A percentile compares a stretch with the other conserved stretches of the same genome.
Conservation (phyloP, 1,140 invertebrate genomes). For the Leptopilina clavipes region DNA sequence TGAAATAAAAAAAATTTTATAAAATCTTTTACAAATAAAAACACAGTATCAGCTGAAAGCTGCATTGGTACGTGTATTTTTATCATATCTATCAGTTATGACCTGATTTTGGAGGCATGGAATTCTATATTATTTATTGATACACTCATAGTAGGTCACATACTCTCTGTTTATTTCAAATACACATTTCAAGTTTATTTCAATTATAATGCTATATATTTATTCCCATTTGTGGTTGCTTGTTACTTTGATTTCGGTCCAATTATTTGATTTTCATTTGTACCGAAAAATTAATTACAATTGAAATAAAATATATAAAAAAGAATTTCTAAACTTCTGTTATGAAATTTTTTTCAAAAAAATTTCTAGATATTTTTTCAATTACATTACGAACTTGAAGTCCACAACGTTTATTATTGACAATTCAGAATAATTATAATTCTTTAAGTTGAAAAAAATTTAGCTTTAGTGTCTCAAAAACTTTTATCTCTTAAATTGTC, state of each 20-base stretch:
- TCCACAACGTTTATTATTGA: too few species aligned
- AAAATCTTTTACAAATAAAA: neutral
- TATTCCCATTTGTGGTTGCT: neutral
- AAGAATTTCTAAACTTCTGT: neutral
- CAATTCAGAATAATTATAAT: too few species aligned
- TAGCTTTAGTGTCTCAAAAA: too few species aligned
- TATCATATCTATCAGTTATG: conserved; percentile 13
- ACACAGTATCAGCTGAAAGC: neutral
- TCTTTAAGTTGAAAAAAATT: too few species aligned
- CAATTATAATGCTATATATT: neutral
- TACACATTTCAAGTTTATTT: neutral
- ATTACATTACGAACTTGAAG: too few species aligned
- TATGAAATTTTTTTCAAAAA: neutral
- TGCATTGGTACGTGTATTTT: neutral
- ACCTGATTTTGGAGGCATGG: neutral
- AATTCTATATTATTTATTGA: conserved; percentile 11
- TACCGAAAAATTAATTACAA: too few species aligned
- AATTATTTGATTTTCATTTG: neutral
- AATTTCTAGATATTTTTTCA: too few species aligned
- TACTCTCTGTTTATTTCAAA: neutral
- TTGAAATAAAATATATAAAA: too few species aligned
- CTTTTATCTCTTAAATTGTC: too few species aligned
- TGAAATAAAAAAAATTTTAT: too few species aligned
- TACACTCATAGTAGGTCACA: neutral
- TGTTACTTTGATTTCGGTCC: neutral